Evolutionary conservation across 2,797 vertebrate species (phyloP), one percentile per base, ranked within the genome.

Genomic region (Lates japonicus): DNA sequence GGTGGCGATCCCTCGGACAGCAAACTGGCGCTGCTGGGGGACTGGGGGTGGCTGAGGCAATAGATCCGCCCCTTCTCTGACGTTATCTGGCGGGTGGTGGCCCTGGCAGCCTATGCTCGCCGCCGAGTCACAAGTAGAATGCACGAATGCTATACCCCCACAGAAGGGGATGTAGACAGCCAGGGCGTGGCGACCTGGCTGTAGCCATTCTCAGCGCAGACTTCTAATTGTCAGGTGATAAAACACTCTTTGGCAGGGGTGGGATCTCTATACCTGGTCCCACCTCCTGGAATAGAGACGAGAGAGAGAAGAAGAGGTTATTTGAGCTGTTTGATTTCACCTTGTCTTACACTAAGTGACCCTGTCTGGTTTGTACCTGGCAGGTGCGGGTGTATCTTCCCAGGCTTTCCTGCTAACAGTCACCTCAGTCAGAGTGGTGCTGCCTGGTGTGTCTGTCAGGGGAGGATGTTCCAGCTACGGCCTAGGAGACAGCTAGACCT

Each of bases 351-450:
- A 10, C 51, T 29, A 44, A 46, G 4, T 11, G 10, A 46, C n/a
- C 7, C 59, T n/a, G 33, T n/a, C 10, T 42, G 1, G 14, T 66
- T 17, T 16, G 10, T 91, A 97, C 97, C 90, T 95, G 92, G 72
- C 97, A 97, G 0, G 91, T 92, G 79, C 97, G 97, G 52, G 87
- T 61, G 55, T 97, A 97, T 31, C 70, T 88, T 2, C 97, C 97
- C 74, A 96, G 83, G 74, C 90, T 94, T 9, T 94, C 91, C 0
- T 78, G 0, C 94, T 91, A 65, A 96, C 96, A 0, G 91, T 94
- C 84, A 97, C 95, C 84, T 96, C 96, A 87, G 86, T 97, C 94
- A 1, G 92, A 93, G 82, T 94, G 89, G 42, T 92, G 92, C 37
- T 94, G 93, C n/a, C 93, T 89, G 33, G 93, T 93, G 51, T 93